phyloP scores from a whole-genome alignment of 1,140 invertebrate genomes.

The Cydia strobilella region DNA sequence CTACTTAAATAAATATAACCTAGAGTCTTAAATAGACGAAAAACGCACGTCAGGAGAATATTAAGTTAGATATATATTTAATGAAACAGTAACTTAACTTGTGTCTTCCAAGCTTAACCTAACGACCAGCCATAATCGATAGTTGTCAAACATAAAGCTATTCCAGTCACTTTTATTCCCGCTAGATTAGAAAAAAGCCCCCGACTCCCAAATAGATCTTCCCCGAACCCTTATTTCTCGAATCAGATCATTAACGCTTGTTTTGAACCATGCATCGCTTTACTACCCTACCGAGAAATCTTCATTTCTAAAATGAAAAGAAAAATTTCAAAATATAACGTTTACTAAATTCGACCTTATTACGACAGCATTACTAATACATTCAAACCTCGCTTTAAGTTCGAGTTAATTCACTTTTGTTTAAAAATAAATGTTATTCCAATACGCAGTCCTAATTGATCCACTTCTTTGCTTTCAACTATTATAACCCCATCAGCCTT shows the following conservation, averaged over 20 bases:
- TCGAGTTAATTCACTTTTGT: constrained; percentile 2
- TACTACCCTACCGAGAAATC: constrained; percentile 11
- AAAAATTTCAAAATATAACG: neutral
- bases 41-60: too few relatives aligned
- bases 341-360: neutral
- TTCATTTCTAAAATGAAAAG: neutral
- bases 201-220: constrained; percentile 15
- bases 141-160: constrained; percentile 19
- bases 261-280: constrained; percentile 30
- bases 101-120: neutral
- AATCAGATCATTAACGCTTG: constrained; percentile 28
- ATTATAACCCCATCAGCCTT: neutral
- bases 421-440: constrained; percentile 24
- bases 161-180: neutral
- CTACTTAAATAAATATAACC: too few relatives aligned
- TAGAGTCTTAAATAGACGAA: too few relatives aligned
- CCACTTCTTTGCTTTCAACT: constrained; percentile 25
- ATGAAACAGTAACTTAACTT: neutral
- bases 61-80: neutral
- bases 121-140: constrained; percentile 1
- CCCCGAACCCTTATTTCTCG: constrained; percentile 22
- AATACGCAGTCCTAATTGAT: constrained; percentile 28
- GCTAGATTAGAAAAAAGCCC: constrained; percentile 13
- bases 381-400: neutral
- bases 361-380: neutral